Percentiles rank a stretch among this genome's conserved stretches.
Evolutionary conservation across 2,113 vertebrate species (phyloP).

Genomic region (Taxidea taxus): DNA sequence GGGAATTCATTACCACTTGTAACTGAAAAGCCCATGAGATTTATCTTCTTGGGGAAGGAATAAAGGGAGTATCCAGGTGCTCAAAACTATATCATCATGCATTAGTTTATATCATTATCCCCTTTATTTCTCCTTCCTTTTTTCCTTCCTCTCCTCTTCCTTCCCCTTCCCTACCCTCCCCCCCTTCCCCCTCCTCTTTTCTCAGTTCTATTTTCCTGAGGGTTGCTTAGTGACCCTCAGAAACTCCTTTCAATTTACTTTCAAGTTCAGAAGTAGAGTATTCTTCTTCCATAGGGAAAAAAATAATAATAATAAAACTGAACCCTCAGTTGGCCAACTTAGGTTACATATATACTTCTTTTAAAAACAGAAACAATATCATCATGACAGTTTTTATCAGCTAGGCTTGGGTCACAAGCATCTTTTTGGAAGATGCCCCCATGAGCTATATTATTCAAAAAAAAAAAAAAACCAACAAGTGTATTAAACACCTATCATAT

Average conservation of each 20-base stretch:
- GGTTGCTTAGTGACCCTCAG: not conserved
- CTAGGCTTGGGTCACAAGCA: not conserved
- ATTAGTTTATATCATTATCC: not conserved
- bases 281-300: not conserved
- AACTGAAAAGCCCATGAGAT: not conserved
- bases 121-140: not conserved
- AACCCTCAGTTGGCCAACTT: not conserved
- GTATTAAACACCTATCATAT: not conserved
- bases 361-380: not conserved
- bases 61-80: not conserved
- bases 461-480: not conserved
- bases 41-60: not conserved
- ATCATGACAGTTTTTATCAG: not conserved
- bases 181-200: not conserved
- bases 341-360: not conserved
- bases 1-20: not conserved
- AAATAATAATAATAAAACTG: not conserved
- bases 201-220: not conserved
- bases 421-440: not conserved
- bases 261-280: not conserved
- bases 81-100: not conserved
- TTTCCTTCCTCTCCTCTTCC: fast-evolving
- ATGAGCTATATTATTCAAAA: not conserved
- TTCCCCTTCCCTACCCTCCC: not conserved
- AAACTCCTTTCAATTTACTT: not conserved